A percentile compares a stretch with the other conserved stretches of the same genome.
These are phyloP conservation scores for Phymastichus coffea DNA, from an alignment of 1,140 invertebrate genomes.

Conservation along the genomic window DNA sequence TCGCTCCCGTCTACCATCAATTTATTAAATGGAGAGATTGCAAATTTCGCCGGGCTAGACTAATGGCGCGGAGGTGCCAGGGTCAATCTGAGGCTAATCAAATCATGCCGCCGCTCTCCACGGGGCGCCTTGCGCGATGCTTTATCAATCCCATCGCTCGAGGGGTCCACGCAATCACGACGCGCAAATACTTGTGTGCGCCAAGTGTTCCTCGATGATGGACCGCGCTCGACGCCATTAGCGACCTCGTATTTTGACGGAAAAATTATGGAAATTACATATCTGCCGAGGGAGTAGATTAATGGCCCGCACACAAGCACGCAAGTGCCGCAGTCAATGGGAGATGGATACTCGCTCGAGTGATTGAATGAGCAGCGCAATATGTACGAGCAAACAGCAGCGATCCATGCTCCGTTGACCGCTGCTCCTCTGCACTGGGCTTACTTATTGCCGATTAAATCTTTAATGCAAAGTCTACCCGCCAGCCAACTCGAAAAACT, in stretches of 20 bases:
- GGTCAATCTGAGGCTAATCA: conserved; percentile 60
- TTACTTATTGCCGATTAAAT: too few species aligned
- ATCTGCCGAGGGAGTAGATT: neutral
- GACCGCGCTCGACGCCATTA: neutral
- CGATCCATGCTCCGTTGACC: neutral
- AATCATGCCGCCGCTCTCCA: conserved; percentile 50
- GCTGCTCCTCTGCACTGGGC: too few species aligned
- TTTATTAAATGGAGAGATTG: conserved; percentile 60
- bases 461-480: too few species aligned
- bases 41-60: conserved; percentile 54
- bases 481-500: too few species aligned
- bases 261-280: conserved; percentile 16
- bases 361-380: neutral
- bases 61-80: conserved; percentile 45
- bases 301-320: neutral
- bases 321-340: neutral
- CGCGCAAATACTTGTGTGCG: neutral
- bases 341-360: neutral
- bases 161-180: conserved; percentile 18
- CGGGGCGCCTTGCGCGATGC: conserved; percentile 41
- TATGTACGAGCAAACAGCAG: neutral
- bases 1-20: conserved; percentile 33
- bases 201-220: conserved; percentile 24
- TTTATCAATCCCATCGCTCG: conserved; percentile 56
- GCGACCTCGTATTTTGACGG: neutral